Evolutionary conservation across 1,140 invertebrate species (phyloP).

Genomic region (Drosophila obscura): DNA sequence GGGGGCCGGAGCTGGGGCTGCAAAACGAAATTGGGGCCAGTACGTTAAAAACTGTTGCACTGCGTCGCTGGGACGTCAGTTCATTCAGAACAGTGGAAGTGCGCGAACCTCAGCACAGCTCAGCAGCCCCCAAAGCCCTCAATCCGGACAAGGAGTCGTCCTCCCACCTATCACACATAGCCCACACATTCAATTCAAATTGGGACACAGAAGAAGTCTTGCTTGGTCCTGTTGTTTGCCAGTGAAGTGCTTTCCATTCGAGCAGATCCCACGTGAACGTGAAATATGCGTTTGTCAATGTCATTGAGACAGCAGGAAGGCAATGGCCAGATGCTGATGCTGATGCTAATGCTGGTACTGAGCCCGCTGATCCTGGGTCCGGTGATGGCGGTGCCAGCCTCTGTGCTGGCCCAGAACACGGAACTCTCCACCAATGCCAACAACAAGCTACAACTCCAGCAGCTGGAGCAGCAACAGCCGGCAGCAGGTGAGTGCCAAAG

Average conservation of each 20-base stretch:
- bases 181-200: constrained; percentile 13
- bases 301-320: constrained; percentile 16
- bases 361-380: constrained; percentile 46
- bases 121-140: background rate
- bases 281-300: constrained; percentile 42
- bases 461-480: constrained; percentile 59
- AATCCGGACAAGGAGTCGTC: constrained; percentile 28
- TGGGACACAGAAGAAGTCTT: background rate
- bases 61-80: constrained; percentile 63
- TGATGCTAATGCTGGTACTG: constrained; percentile 35
- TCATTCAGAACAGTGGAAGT: constrained; percentile 81
- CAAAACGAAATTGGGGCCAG: constrained; percentile 69
- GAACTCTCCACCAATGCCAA: constrained; percentile 75
- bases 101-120: constrained; percentile 50
- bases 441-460: constrained; percentile 65
- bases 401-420: constrained; percentile 79
- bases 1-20: constrained; percentile 39
- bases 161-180: constrained; percentile 9
- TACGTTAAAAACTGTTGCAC: constrained; percentile 83
- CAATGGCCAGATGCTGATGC: constrained; percentile 24
- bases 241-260: constrained; percentile 10
- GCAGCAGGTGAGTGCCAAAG: constrained; percentile 73
- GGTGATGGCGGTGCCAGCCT: constrained; percentile 71
- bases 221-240: background rate
- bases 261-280: constrained; percentile 1